A percentile compares a stretch with the other conserved stretches of the same genome.
Evolutionary conservation across 1,140 invertebrate species (phyloP).

Genomic region (Akabosia matsudoensis): DNA sequence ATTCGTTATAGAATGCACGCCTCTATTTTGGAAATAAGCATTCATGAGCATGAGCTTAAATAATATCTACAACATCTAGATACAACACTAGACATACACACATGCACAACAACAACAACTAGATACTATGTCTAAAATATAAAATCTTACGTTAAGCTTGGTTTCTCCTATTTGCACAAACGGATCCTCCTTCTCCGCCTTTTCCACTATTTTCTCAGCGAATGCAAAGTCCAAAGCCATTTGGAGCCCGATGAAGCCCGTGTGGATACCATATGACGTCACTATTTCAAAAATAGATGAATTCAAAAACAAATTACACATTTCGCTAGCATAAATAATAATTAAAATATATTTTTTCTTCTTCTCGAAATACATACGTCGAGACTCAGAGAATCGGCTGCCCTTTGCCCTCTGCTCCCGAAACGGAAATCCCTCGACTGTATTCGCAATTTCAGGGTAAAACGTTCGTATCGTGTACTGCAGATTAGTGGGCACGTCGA

Average conservation of each 20-base stretch:
- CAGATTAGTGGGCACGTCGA: background rate
- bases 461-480: background rate
- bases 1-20: background rate
- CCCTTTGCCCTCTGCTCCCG: background rate
- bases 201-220: background rate
- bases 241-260: slow-evolving; percentile 8
- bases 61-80: background rate
- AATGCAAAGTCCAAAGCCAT: background rate
- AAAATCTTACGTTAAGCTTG: background rate
- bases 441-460: background rate
- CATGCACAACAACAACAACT: background rate
- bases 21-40: background rate
- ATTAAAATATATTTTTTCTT: no score
- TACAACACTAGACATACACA: no score
- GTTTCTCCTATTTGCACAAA: background rate
- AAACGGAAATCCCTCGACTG: slow-evolving; percentile 10
- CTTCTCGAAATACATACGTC: no score
- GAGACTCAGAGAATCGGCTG: background rate
- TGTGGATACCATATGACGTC: background rate
- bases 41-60: background rate
- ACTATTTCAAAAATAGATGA: no score
- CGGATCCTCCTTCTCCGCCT: background rate
- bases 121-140: background rate
- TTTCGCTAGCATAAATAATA: no score
- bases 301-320: no score